Conservation (phyloP, 2,113 vertebrate genomes). For the Tyrannus savana region DNA sequence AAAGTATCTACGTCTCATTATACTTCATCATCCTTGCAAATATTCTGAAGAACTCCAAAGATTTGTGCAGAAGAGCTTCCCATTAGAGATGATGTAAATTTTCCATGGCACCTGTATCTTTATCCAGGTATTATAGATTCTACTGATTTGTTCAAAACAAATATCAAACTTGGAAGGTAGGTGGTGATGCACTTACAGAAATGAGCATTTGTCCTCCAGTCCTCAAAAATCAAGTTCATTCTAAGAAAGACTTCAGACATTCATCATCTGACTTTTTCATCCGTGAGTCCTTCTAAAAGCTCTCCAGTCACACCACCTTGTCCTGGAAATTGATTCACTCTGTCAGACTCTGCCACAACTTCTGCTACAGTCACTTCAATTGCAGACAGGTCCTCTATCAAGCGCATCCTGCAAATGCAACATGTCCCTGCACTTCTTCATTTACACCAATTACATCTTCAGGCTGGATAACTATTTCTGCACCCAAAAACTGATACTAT, state of each 20-base stretch:
- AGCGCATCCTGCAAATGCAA: background rate
- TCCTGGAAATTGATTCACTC: background rate
- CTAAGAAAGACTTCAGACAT: background rate
- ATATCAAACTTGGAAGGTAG: background rate
- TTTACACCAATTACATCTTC: background rate
- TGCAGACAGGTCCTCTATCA: background rate
- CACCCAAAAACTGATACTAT: background rate
- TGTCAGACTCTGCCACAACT: background rate
- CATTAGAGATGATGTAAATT: background rate
- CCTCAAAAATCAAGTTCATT: background rate
- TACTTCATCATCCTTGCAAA: background rate
- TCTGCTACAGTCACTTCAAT: background rate
- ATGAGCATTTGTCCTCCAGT: background rate
- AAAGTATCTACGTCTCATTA: background rate
- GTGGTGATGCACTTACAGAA: background rate
- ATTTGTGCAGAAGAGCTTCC: background rate
- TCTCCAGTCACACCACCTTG: background rate
- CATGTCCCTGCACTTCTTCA: background rate
- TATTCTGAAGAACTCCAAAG: background rate
- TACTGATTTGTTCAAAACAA: background rate
- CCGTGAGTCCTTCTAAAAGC: background rate
- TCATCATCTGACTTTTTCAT: background rate
- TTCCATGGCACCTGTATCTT: background rate
- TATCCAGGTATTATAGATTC: background rate
- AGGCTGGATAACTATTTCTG: background rate